Evolutionary conservation across 2,888 invertebrate genomes (phyloP), one percentile per base, ranked within the genome.

Genomic region (Alloplasta piceator): DNA sequence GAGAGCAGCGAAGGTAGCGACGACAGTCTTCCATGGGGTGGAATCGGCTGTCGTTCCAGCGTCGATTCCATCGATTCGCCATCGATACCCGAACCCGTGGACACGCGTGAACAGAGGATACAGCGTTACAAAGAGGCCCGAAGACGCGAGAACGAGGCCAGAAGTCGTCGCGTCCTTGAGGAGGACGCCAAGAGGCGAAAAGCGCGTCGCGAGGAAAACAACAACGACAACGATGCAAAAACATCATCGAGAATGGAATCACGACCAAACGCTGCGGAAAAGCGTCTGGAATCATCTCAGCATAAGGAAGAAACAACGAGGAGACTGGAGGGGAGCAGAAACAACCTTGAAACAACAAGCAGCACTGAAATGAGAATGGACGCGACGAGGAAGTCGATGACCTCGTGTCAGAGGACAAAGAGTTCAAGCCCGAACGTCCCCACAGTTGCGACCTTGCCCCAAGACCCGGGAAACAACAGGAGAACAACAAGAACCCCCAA

Each of bases 1-100:
- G 92, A 92, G 73, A 91, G 91, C 77, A 91, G 91, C 87, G 91
- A 91, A 63, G 91, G 91, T 6, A 92, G 92, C 84, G 92, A 92
- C 86, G 92, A 92, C 71, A 91, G 91, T 77, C 83, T 92, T 0
- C 90, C 90, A 10, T 91, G 90, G 90, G 83, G 85, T 14, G 86
- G 86, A 5, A 86, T 85, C 4, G 84, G 86, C 5, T 87, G 87
- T 50, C 86, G 87, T 9, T 87, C 89, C 4, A 90, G 89, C 75
- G 88, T 88, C 6, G 89, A 92, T 58, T 88, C 90, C 7, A 90
- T 91, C 36, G 89, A 90, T 61, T 87, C 89, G 9, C 82, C 83
- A n/a, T 85, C 82, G 12, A 86, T 85, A 0, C 85, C 87, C 0
- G 87, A 88, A 41, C 87, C 91, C 0, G 60, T 75, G 2, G 89